These are phyloP conservation scores for Carcharodon carcharias DNA, from an alignment of 2,797 vertebrate genomes.

Conservation along the genomic window DNA sequence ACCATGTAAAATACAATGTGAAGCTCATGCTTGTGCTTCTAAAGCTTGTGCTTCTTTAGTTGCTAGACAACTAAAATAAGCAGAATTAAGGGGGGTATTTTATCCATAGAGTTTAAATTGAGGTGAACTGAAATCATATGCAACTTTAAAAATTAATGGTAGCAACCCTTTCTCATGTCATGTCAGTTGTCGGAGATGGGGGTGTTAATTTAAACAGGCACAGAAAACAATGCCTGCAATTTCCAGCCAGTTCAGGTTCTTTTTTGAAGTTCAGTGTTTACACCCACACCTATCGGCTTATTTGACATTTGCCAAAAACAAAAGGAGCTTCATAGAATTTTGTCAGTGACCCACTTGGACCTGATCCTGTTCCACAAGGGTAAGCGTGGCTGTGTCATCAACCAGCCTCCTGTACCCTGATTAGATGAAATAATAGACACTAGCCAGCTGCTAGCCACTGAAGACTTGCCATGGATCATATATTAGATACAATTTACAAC, in stretches of 20 bases:
- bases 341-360: slow-evolving; percentile 23
- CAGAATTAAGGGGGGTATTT: not conserved
- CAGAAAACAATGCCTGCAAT: not conserved
- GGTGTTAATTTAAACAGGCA: slow-evolving; percentile 23
- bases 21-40: too few species aligned
- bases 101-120: not conserved
- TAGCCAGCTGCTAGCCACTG: not conserved
- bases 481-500: slow-evolving; percentile 3
- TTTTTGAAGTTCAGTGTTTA: slow-evolving; percentile 10
- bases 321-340: not conserved
- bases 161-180: not conserved
- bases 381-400: slow-evolving; percentile 26
- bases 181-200: not conserved
- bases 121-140: not conserved
- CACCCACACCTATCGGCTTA: not conserved
- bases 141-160: not conserved
- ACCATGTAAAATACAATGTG: too few species aligned
- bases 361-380: slow-evolving; percentile 16
- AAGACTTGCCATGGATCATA: not conserved
- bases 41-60: too few species aligned
- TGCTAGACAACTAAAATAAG: not conserved
- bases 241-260: not conserved
- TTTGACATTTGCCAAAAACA: slow-evolving; percentile 1
- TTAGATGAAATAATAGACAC: not conserved
- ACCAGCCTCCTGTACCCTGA: not conserved